Percentiles rank a stretch among this genome's conserved stretches.
Conservation (phyloP, 1,140 invertebrate species). For the Caenorhabditis tropicalis region DNA sequence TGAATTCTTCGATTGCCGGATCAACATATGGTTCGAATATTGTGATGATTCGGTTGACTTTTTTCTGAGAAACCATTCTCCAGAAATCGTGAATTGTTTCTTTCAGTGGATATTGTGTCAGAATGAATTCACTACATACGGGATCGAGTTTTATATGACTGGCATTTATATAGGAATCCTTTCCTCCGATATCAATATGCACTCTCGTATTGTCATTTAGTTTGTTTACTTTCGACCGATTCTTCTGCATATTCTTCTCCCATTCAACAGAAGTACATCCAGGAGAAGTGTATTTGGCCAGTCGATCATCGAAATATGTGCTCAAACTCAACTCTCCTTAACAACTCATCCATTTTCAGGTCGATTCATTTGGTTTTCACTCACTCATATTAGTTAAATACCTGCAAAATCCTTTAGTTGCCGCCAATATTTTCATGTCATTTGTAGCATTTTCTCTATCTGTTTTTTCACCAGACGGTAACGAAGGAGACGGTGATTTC, state of each 20-base stretch:
- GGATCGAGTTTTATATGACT: background rate
- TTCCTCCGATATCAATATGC: background rate
- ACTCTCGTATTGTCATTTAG: background rate
- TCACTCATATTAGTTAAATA: conserved; percentile 9
- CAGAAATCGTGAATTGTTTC: conserved; percentile 1
- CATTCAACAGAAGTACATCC: background rate
- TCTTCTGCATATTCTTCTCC: background rate
- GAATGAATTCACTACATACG: background rate
- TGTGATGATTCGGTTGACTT: background rate
- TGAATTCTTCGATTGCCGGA: conserved; percentile 7
- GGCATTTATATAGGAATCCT: background rate
- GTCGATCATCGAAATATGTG: background rate
- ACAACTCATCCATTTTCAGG: background rate
- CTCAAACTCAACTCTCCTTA: background rate
- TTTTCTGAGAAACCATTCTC: background rate
- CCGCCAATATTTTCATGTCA: background rate
- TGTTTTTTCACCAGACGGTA: background rate
- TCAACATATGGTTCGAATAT: conserved; percentile 12
- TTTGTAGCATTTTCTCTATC: background rate
- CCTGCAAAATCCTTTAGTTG: background rate
- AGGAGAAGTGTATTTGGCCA: background rate
- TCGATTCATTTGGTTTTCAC: background rate
- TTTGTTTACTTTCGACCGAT: background rate
- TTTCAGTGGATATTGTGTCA: conserved; percentile 5
- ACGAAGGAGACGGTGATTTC: background rate